Base-by-base conservation (phyloP, 1,140 invertebrate species). In the Manduca sexta region DNA sequence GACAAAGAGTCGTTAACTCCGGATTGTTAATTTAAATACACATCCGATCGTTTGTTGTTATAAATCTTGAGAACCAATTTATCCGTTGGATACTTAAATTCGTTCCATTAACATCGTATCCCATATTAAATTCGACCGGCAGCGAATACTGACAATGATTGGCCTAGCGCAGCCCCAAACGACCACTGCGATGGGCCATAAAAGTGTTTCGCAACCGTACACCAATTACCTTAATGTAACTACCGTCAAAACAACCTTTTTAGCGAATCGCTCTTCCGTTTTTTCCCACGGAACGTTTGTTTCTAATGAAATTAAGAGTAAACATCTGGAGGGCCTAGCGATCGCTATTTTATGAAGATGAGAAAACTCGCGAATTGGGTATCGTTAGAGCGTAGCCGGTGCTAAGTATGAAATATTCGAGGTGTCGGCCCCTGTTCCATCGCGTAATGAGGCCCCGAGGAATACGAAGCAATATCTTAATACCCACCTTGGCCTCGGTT, bases 401-500 rank as follows among this genome's bases (percentile, higher is more conserved):
- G 61, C 60, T 77, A 74, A 74, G 66, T 59, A 76, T 83, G 65
- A 82, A 77, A 83, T 83, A 83, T 85, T 70, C 61, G 59, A 69
- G 72, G 69, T 73, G 74, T 76, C 69, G 67, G 58, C 53, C 62
- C 56, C 54, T n/a, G 56, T 64, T 57, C 66, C 63, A 52, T 57
- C 64, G 56, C 56, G 69, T 83, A 83, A 85, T 80, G 82, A 85
- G 76, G 56, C 79, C 76, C 79, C 59, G 49, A 74, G 79, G 82
- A 77, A 74, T 80, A 83, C 63, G 65, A 61, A 80, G 82, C 76
- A 85, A 85, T 85, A 80, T 85, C 82, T 76, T 85, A 85, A 85
- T 83, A 83, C 69, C 64, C 61, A 66, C 69, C 76, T 71, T 63
- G 64, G 69, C 69, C 61, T 64, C 54, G 60, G 62, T 67, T 80